These are phyloP conservation scores for Chrysolina americana DNA, from an alignment of 2,888 invertebrate species.

Conservation along the genomic window DNA sequence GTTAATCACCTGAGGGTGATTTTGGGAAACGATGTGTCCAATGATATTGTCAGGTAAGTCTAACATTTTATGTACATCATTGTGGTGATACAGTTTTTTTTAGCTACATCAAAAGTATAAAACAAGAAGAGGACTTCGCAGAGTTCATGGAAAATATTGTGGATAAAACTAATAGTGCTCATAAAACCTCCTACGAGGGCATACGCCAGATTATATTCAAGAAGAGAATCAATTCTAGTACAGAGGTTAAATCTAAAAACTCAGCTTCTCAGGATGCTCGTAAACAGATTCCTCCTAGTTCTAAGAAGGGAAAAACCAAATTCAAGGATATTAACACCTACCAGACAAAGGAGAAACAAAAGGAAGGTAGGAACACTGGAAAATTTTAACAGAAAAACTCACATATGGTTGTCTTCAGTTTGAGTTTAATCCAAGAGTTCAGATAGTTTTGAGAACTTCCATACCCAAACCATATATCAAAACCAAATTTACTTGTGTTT, in stretches of 20 bases:
- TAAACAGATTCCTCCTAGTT: slow-evolving; percentile 37
- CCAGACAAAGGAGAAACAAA: slow-evolving; percentile 59
- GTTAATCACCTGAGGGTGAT: slow-evolving; percentile 77
- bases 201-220: slow-evolving; percentile 65
- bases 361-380: slow-evolving; percentile 52
- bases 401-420: too few species aligned
- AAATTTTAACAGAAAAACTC: not conserved
- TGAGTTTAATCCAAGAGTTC: too few species aligned
- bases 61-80: too few species aligned
- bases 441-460: too few species aligned
- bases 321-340: slow-evolving; percentile 59
- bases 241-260: slow-evolving; percentile 30
- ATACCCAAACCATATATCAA: too few species aligned
- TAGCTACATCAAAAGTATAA: slow-evolving; percentile 83
- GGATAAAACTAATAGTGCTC: slow-evolving; percentile 77
- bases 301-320: slow-evolving; percentile 59
- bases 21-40: slow-evolving; percentile 78
- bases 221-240: slow-evolving; percentile 37
- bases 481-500: too few species aligned
- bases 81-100: slow-evolving; percentile 51
- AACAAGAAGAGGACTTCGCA: slow-evolving; percentile 80
- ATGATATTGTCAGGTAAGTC: slow-evolving; percentile 72
- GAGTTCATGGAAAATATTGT: slow-evolving; percentile 85
- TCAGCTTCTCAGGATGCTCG: slow-evolving; percentile 26
- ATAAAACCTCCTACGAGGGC: slow-evolving; percentile 75